Evolutionary conservation across 2,797 vertebrate species (phyloP), one percentile per base, ranked within the genome.

Genomic region (Falco naumanni): DNA sequence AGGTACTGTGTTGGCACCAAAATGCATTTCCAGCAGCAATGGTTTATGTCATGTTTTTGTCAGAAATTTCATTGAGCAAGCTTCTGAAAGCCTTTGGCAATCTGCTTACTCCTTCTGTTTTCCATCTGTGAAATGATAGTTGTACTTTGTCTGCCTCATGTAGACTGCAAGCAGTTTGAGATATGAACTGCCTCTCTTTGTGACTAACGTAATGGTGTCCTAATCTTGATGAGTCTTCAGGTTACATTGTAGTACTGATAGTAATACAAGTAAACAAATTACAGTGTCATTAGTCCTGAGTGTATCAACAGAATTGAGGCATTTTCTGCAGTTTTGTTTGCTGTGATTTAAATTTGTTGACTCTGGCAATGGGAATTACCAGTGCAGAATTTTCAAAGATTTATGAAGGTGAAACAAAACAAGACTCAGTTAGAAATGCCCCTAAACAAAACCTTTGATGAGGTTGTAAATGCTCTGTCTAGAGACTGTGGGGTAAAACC

Each of bases 21-120:
- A 81, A 65, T 57, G 25, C 34, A 63, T 54, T 94, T 95, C 65
- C 76, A 91, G 69, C 79, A 93, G 85, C 61, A 33, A n/a, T 68
- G 72, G 72, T 91, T 95, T 90, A 68, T 96, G 90, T 94, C 85
- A 71, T 78, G 57, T 71, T 93, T 96, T 95, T 95, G 79, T 91
- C 79, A 90, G 84, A 75, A 80, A 88, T 94, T 94, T 94, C 87
- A 69, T 86, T 91, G 61, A 97, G 47, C 76, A 78, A 75, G 93
- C 76, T 95, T 91, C 90, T 95, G 90, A 78, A 93, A 93, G 95
- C 85, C 70, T 91, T 85, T 95, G 95, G 90, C 94, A 97, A 34
- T 93, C 94, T 95, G 88, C 90, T 96, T 87, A 33, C 59, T 93
- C 86, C 89, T 95, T 90, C 92, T 95, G 90, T 70, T 94, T 96